These are phyloP conservation scores for Artibeus jamaicensis DNA, from an alignment of 2,797 vertebrate genomes.

Conservation along the genomic window DNA sequence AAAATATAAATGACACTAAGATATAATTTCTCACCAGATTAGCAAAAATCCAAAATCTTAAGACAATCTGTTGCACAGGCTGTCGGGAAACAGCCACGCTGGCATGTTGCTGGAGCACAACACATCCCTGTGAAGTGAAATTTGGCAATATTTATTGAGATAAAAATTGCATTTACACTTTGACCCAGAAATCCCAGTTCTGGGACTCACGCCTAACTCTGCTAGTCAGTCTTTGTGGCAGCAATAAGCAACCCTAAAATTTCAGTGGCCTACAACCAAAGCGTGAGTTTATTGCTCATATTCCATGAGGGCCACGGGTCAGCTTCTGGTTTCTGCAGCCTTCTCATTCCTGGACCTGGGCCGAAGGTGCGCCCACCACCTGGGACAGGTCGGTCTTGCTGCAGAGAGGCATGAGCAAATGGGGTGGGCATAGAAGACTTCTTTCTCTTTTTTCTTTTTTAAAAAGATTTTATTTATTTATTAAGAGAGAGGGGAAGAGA, in stretches of 20 bases:
- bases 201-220: not conserved
- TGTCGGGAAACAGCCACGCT: not conserved
- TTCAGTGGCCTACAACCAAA: not conserved
- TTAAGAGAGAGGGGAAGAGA: too few species aligned
- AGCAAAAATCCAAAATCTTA: not conserved
- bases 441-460: too few species aligned
- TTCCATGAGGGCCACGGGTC: not conserved
- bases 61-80: not conserved
- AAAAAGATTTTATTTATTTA: too few species aligned
- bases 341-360: not conserved
- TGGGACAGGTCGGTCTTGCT: not conserved
- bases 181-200: not conserved
- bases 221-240: not conserved
- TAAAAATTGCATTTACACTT: constrained; percentile 7
- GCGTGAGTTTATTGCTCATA: not conserved
- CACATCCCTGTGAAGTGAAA: not conserved
- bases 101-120: not conserved
- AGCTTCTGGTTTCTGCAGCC: not conserved
- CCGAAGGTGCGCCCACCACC: accelerated
- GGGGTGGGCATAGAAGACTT: not conserved
- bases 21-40: not conserved
- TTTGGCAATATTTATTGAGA: not conserved
- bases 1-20: not conserved
- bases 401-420: not conserved
- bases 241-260: not conserved